Evolutionary conservation across 64 coral and sea anemone species (phyloP).

Genomic region (Trachythela sp.): DNA sequence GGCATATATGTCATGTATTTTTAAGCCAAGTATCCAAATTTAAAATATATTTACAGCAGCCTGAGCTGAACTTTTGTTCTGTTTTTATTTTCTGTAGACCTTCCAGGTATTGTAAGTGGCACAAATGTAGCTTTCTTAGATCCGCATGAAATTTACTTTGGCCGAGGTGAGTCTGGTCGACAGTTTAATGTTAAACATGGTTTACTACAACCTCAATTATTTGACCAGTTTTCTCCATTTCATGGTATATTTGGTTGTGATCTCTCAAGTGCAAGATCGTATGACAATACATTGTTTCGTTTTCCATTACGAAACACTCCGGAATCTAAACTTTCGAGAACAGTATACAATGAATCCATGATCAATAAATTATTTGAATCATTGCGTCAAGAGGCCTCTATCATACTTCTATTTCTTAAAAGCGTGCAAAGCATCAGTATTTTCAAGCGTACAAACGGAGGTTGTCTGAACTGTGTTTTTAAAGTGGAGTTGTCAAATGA

Average conservation of each 20-base stretch:
- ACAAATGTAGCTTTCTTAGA: slow-evolving; percentile 75
- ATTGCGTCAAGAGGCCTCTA: slow-evolving; percentile 66
- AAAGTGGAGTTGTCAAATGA: slow-evolving; percentile 47
- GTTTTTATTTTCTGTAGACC: slow-evolving; percentile 47
- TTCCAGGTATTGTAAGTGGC: slow-evolving; percentile 85
- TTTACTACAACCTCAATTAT: slow-evolving; percentile 42
- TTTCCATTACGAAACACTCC: slow-evolving; percentile 89
- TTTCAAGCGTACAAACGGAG: slow-evolving; percentile 65
- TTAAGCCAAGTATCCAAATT: too few species aligned
- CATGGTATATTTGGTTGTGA: slow-evolving; percentile 73
- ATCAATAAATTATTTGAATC: slow-evolving; percentile 71
- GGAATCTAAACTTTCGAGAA: slow-evolving; percentile 70
- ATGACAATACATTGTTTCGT: slow-evolving; percentile 78
- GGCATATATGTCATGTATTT: too few species aligned
- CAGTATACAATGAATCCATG: slow-evolving; percentile 73
- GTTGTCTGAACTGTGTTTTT: slow-evolving; percentile 33
- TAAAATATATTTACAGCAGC: too few species aligned
- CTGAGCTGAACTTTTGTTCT: not conserved
- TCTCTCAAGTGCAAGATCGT: slow-evolving; percentile 55
- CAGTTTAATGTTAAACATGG: slow-evolving; percentile 65
- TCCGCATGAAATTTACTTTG: slow-evolving; percentile 89
- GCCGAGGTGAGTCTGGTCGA: slow-evolving; percentile 67
- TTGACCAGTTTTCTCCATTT: slow-evolving; percentile 83
- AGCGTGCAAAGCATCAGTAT: slow-evolving; percentile 71
- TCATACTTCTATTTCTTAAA: slow-evolving; percentile 84